Percentiles rank a stretch among this genome's conserved stretches.
Conservation (phyloP, 2,797 vertebrate species). For the Eulemur mongoz region DNA sequence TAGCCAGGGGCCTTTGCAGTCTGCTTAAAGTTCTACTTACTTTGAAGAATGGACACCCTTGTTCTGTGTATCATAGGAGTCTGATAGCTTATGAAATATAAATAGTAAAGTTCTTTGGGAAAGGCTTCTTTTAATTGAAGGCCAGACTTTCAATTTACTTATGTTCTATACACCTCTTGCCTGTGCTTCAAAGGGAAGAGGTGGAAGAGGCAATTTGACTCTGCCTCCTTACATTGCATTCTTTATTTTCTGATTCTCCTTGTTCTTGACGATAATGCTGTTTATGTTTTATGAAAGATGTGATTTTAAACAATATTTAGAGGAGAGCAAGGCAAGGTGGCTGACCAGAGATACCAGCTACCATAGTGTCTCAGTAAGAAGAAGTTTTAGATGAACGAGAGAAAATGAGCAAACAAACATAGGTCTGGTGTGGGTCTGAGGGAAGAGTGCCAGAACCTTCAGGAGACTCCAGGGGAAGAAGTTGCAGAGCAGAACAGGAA, state of each 20-base stretch:
- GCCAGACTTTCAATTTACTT: neutral
- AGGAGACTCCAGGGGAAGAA: too few species aligned
- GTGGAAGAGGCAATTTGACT: neutral
- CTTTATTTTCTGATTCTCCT: neutral
- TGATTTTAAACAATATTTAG: neutral
- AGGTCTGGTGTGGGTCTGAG: too few species aligned
- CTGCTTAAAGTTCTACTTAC: constrained; percentile 37
- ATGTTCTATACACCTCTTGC: neutral
- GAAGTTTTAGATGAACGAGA: too few species aligned
- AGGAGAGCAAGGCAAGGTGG: too few species aligned
- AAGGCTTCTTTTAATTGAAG: neutral
- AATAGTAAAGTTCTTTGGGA: neutral
- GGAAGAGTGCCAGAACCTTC: too few species aligned
- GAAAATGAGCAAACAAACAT: too few species aligned
- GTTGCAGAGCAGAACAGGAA: too few species aligned
- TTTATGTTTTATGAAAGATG: neutral
- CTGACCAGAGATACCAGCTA: too few species aligned
- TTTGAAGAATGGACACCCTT: constrained; percentile 13
- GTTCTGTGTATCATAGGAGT: constrained; percentile 33
- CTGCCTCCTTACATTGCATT: accelerated
- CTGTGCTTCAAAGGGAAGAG: constrained; percentile 15
- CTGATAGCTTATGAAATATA: constrained; percentile 44
- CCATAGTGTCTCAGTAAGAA: too few species aligned
- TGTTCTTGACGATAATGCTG: neutral
- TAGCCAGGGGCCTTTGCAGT: constrained; percentile 30